These are phyloP conservation scores for Climacteris rufus DNA, from an alignment of 2,113 vertebrate species.

Conservation along the genomic window DNA sequence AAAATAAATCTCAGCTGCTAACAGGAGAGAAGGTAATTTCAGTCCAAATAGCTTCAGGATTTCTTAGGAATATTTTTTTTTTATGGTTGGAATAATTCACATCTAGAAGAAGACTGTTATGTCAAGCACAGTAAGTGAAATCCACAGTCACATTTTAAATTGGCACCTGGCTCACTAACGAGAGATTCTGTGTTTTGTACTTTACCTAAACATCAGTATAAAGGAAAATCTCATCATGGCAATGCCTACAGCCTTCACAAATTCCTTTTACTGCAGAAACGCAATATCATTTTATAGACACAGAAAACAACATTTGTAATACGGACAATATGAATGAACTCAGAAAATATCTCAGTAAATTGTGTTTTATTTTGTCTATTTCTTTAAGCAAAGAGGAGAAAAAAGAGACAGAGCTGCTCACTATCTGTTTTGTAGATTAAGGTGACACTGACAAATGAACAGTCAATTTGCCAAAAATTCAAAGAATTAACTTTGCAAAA, in stretches of 20 bases:
- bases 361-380: not conserved
- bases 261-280: not conserved
- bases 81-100: not conserved
- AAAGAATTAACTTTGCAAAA: slow-evolving; percentile 5
- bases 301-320: not conserved
- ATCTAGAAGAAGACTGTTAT: not conserved
- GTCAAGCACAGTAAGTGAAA: not conserved
- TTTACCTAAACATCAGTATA: not conserved
- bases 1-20: slow-evolving; percentile 39
- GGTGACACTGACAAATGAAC: slow-evolving; percentile 22
- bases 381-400: not conserved
- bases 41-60: not conserved
- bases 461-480: slow-evolving; percentile 31
- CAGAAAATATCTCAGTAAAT: not conserved
- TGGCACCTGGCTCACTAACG: not conserved
- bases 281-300: not conserved
- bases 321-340: not conserved
- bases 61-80: not conserved
- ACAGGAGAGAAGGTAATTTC: not conserved
- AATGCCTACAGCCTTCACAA: not conserved
- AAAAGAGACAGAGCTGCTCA: not conserved
- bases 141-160: not conserved
- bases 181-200: not conserved
- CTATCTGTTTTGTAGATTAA: slow-evolving; percentile 19
- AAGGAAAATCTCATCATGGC: not conserved